phyloP scores from a whole-genome alignment of 2,113 vertebrate genomes.

The Anarhynchus alexandrinus region DNA sequence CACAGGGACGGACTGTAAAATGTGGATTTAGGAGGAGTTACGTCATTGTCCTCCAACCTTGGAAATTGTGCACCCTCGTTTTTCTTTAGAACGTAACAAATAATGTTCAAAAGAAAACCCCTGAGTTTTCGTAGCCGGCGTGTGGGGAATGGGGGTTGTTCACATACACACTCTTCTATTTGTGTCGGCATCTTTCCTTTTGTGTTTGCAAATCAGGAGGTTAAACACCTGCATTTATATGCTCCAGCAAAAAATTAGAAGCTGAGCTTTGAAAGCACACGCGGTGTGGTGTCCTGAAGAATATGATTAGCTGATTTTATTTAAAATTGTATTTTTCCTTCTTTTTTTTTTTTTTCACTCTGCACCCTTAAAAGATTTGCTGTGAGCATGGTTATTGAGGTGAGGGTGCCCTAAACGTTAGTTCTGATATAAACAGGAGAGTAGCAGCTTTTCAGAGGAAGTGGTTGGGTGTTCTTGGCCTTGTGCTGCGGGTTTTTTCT shows the following conservation, averaged over 20 bases:
- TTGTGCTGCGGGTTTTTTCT: slow-evolving; percentile 28
- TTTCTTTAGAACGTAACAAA: not conserved
- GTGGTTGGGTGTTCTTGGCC: slow-evolving; percentile 46
- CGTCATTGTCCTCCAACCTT: not conserved
- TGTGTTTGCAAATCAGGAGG: not conserved
- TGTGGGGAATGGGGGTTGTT: not conserved
- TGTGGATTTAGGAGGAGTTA: not conserved
- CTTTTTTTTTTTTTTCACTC: not conserved
- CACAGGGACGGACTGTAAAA: slow-evolving; percentile 28
- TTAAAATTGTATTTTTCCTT: not conserved
- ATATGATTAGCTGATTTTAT: not conserved
- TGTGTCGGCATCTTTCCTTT: not conserved
- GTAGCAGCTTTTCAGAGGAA: slow-evolving; percentile 38
- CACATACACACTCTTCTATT: not conserved
- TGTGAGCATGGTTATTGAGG: not conserved
- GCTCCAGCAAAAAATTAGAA: not conserved
- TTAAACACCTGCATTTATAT: not conserved
- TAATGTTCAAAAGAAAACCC: not conserved
- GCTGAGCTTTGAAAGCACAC: not conserved
- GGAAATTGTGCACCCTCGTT: not conserved
- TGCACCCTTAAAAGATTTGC: not conserved
- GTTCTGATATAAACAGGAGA: not conserved
- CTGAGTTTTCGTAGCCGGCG: not conserved
- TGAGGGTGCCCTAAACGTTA: not conserved
- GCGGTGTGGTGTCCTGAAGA: not conserved